Evolutionary conservation across 1,140 invertebrate genomes (phyloP).

Genomic region (Popillia japonica): DNA sequence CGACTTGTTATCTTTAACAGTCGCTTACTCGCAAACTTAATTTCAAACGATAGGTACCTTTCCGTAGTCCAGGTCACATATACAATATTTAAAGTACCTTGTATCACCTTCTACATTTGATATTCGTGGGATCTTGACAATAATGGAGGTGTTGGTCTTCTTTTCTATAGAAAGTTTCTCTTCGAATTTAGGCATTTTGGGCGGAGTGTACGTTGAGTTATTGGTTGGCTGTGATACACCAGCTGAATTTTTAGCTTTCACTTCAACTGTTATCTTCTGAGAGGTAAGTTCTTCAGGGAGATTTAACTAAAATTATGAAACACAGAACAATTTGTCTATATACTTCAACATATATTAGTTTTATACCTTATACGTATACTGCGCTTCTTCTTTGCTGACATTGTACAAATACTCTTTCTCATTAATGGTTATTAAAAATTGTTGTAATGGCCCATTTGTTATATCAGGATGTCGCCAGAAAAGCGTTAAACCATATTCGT

Average conservation of each 20-base stretch:
- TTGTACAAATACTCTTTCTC: background rate
- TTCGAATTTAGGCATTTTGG: background rate
- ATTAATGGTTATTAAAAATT: background rate
- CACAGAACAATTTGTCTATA: background rate
- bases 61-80: too few species aligned
- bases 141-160: background rate
- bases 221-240: background rate
- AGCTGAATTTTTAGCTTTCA: background rate
- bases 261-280: background rate
- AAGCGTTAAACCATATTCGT: constrained; percentile 24
- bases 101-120: background rate
- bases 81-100: background rate
- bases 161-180: background rate
- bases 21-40: too few species aligned
- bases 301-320: background rate
- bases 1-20: too few species aligned
- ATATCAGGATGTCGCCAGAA: constrained; percentile 14
- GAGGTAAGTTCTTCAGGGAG: background rate
- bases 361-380: background rate
- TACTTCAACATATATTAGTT: background rate
- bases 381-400: background rate
- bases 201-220: background rate
- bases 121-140: background rate
- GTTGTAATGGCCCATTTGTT: constrained; percentile 26
- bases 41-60: too few species aligned